Evolutionary conservation across 1,140 invertebrate genomes (phyloP), one percentile per base, ranked within the genome.

Genomic region (Chymomyza costata): DNA sequence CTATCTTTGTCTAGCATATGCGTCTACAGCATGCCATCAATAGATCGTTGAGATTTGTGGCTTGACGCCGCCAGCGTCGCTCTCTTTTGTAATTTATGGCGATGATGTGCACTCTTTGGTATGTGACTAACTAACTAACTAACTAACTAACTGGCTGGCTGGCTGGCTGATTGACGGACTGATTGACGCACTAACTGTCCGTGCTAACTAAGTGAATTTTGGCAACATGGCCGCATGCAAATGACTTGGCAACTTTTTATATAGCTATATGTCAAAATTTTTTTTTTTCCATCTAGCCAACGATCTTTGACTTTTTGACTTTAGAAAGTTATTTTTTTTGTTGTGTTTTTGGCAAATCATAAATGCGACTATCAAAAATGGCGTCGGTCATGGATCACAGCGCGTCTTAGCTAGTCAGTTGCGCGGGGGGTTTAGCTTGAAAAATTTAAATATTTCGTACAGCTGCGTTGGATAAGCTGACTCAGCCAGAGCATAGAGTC

Each of bases 341-440:
- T n/a, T 21, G 25, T 50, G 21, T 37, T 69, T 73, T 69, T 73
- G 71, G 70, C 71, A 78, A 76, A 76, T 76, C 71, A 76, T 70
- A 56, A 59, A 65, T 53, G 62, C 62, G 62, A 51, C 51, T 60
- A 65, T 65, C 62, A 65, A 65, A 74, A 76, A 76, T 76, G 70
- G 71, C 71, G 70, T 57, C 67, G 28, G 70, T 78, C 71, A 78
- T 70, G 71, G 71, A 76, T 76, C 71, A 78, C 64, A 73, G 69
- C 69, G 51, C 59, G n/a, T n/a, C n/a, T n/a, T 56, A 52, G 32
- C 48, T 44, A 32, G 45, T 41, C 30, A n/a, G n/a, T 43, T 38
- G 32, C 47, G 28, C 30, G n/a, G n/a, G n/a, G n/a, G n/a, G n/a
- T n/a, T n/a, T n/a, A 18, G 40, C 30, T 25, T n/a, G 34, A 43